A percentile compares a stretch with the other conserved stretches of the same genome.
Conservation (phyloP, 1,140 invertebrate species). For the Drosophila erecta region DNA sequence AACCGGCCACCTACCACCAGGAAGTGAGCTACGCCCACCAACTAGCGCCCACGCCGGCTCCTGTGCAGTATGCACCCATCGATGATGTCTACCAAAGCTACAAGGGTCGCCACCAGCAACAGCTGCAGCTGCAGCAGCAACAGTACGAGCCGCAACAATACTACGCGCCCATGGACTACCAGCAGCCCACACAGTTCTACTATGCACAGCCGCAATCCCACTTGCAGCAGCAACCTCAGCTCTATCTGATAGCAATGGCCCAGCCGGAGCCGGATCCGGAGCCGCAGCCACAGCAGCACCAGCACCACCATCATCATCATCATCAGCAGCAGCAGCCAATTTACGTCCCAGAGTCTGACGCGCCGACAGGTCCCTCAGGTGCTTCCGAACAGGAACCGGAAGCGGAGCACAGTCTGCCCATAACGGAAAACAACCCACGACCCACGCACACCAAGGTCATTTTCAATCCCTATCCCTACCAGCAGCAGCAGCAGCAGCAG, state of each 20-base stretch:
- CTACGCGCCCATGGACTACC: constrained; percentile 42
- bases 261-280: constrained; percentile 29
- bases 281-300: constrained; percentile 27
- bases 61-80: constrained; percentile 70
- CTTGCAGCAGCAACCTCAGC: constrained; percentile 67
- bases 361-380: constrained; percentile 25
- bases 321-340: constrained; percentile 55
- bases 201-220: constrained; percentile 61
- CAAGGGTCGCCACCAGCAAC: constrained; percentile 69
- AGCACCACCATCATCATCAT: constrained; percentile 29
- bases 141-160: constrained; percentile 59
- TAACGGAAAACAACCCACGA: constrained; percentile 79
- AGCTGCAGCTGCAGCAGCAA: constrained; percentile 34
- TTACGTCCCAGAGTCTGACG: constrained; percentile 72
- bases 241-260: constrained; percentile 76
- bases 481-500: constrained; percentile 44
- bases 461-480: constrained; percentile 67
- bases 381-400: constrained; percentile 17
- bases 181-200: constrained; percentile 59
- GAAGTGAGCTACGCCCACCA: constrained; percentile 71
- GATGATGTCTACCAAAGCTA: constrained; percentile 80
- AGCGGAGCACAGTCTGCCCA: constrained; percentile 50
- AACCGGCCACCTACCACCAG: constrained; percentile 54
- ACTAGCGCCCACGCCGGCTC: constrained; percentile 51
- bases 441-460: constrained; percentile 80